Percentiles rank a stretch among this genome's conserved stretches.
Evolutionary conservation across 2,888 invertebrate genomes (phyloP).

Genomic region (Drosophila ezoana): DNA sequence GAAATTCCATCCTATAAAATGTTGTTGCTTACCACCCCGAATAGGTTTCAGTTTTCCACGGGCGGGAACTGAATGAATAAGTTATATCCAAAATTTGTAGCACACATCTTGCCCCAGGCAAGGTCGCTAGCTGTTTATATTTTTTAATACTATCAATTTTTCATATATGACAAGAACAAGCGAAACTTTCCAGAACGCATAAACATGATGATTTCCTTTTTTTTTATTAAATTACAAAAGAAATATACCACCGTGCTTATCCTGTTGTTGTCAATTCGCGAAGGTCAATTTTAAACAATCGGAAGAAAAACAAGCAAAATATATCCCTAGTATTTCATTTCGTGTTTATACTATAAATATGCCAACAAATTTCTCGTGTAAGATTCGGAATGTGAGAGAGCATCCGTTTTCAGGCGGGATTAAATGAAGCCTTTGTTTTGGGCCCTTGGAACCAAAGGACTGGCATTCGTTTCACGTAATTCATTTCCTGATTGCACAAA

Average conservation of each 20-base stretch:
- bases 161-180: no score
- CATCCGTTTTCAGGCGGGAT: conserved; percentile 7
- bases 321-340: background rate
- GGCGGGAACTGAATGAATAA: no score
- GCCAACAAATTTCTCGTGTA: conserved; percentile 5
- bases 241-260: background rate
- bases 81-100: no score
- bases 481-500: conserved; percentile 61
- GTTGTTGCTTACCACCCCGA: no score
- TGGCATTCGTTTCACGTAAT: conserved; percentile 58
- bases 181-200: background rate
- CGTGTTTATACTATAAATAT: conserved; percentile 2
- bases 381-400: background rate
- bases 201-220: background rate
- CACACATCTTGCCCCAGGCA: no score
- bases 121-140: no score
- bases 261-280: background rate
- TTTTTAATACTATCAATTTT: no score
- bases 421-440: conserved; percentile 10
- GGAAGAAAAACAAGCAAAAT: conserved; percentile 17
- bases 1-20: no score
- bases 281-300: conserved; percentile 3
- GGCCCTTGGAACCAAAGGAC: conserved; percentile 13
- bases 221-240: background rate
- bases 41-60: no score